phyloP scores from a whole-genome alignment of 2,888 invertebrate species.

The Leptura quadrifasciata region DNA sequence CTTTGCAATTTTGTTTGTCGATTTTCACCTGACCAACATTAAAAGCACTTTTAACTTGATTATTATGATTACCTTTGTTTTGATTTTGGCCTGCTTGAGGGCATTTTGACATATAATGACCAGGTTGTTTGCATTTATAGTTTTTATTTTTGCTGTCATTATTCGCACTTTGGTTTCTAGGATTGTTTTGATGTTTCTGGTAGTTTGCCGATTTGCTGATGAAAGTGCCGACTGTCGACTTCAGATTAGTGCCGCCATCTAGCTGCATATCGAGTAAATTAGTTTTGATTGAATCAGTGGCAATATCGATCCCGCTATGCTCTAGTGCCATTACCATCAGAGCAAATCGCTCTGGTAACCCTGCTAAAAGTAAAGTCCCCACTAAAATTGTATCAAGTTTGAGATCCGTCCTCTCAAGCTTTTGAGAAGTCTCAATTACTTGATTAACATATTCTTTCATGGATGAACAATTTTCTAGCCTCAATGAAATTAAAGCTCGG shows the following conservation, averaged over 20 bases:
- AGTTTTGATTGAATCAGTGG: slow-evolving; percentile 52
- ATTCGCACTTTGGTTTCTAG: not conserved
- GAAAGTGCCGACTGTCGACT: not conserved
- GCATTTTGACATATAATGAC: no score
- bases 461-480: slow-evolving; percentile 58
- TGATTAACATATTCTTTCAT: slow-evolving; percentile 63
- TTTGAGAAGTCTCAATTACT: no score
- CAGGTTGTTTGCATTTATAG: no score
- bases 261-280: slow-evolving; percentile 5
- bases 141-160: no score
- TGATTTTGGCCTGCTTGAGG: no score
- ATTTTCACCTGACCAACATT: slow-evolving; percentile 48
- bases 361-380: slow-evolving; percentile 60
- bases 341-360: slow-evolving; percentile 55
- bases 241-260: slow-evolving; percentile 3
- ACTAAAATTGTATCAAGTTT: slow-evolving; percentile 60
- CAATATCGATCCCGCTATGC: slow-evolving; percentile 57
- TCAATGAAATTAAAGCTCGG: slow-evolving; percentile 54
- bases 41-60: slow-evolving; percentile 50
- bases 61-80: no score
- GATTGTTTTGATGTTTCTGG: not conserved
- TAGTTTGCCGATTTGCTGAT: not conserved
- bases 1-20: slow-evolving; percentile 21
- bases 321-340: slow-evolving; percentile 62
- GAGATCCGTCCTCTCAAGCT: slow-evolving; percentile 62